Conservation (phyloP, 2,797 vertebrate species). For the Gila robusta region DNA sequence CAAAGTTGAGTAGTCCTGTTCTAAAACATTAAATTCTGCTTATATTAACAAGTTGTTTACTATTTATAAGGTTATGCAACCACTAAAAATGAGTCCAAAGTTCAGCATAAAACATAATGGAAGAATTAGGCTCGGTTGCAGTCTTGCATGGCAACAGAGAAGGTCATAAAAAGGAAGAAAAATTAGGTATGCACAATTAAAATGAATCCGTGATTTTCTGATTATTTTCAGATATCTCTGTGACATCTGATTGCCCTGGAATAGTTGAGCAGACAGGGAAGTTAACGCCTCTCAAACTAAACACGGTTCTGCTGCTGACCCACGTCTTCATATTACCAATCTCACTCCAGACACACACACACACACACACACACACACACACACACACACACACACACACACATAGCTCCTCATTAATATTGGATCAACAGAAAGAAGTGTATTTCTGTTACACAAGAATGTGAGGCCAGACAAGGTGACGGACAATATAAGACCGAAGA, state of each 20-base stretch:
- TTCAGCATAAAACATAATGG: background rate
- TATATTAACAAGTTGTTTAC: background rate
- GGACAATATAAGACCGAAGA: background rate
- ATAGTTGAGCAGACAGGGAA: slow-evolving; percentile 54
- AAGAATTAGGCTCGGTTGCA: background rate
- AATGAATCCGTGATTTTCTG: slow-evolving; percentile 12
- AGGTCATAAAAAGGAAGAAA: background rate
- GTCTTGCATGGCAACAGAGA: background rate
- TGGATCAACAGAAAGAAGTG: slow-evolving; percentile 34
- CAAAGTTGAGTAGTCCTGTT: background rate
- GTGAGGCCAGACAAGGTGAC: slow-evolving; percentile 36
- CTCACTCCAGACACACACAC: slow-evolving; percentile 31
- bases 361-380: background rate
- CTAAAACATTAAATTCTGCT: slow-evolving; percentile 7
- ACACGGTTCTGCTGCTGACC: slow-evolving; percentile 48
- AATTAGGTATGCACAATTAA: background rate
- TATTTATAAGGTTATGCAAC: slow-evolving; percentile 14
- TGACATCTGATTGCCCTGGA: slow-evolving; percentile 49
- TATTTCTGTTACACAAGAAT: slow-evolving; percentile 37
- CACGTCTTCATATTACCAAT: slow-evolving; percentile 26
- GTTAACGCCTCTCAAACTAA: slow-evolving; percentile 59
- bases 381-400: slow-evolving; percentile 19
- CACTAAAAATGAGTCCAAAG: slow-evolving; percentile 6
- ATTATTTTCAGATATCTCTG: slow-evolving; percentile 5
- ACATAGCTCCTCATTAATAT: slow-evolving; percentile 20